phyloP scores from a whole-genome alignment of 2,113 vertebrate species.

The Peucedramus taeniatus region DNA sequence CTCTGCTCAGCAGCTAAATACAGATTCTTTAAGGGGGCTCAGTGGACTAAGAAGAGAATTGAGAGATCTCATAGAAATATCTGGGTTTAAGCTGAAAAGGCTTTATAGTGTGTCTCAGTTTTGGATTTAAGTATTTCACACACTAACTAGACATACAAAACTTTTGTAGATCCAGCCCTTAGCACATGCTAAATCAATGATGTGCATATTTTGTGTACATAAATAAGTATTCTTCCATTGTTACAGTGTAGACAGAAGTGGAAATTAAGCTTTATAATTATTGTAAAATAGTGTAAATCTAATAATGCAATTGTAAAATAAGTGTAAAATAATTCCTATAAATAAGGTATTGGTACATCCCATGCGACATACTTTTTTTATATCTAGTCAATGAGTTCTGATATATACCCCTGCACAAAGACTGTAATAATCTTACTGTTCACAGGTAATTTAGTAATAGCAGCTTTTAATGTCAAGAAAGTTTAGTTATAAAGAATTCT shows the following conservation, averaged over 20 bases:
- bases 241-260: not conserved
- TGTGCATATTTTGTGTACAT: fast-evolving
- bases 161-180: not conserved
- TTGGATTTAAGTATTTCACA: not conserved
- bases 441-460: not conserved
- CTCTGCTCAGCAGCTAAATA: not conserved
- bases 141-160: not conserved
- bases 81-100: not conserved
- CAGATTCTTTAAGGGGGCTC: not conserved
- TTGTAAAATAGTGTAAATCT: not conserved
- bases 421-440: not conserved
- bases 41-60: not conserved
- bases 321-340: not conserved
- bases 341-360: not conserved
- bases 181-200: not conserved
- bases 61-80: not conserved
- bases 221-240: not conserved
- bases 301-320: not conserved
- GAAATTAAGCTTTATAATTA: not conserved
- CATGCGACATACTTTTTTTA: not conserved
- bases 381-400: not conserved
- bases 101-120: not conserved
- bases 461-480: not conserved
- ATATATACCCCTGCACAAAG: not conserved
- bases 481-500: not conserved